Conservation (phyloP, 2,797 vertebrate genomes). For the Lindbergichthys nudifrons region DNA sequence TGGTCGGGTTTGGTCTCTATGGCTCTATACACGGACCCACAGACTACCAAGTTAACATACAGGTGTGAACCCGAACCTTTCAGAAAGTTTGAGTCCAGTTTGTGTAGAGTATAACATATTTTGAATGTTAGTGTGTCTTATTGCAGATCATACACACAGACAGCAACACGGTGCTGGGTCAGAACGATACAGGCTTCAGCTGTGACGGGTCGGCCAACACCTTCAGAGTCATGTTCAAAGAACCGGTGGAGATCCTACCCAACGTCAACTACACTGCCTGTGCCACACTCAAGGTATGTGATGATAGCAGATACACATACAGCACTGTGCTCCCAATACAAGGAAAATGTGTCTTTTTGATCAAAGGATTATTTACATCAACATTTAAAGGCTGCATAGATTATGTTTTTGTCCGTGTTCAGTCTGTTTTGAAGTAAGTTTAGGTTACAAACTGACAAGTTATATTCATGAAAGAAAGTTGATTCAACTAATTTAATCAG, state of each 20-base stretch:
- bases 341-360: neutral
- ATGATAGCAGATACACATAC: neutral
- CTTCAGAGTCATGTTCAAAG: slow-evolving; percentile 99
- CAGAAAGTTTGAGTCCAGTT: neutral
- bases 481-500: too few species aligned
- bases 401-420: too few species aligned
- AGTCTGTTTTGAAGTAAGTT: too few species aligned
- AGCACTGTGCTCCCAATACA: neutral
- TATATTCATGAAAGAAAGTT: too few species aligned
- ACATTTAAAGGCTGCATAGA: too few species aligned
- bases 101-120: neutral
- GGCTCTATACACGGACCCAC: slow-evolving; percentile 98
- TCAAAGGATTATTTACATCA: neutral
- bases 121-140: neutral
- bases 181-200: slow-evolving; percentile 97
- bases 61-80: slow-evolving; percentile 81
- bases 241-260: slow-evolving; percentile 95
- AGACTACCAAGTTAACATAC: slow-evolving; percentile 99
- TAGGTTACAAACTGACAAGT: too few species aligned
- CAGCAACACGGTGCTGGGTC: slow-evolving; percentile 95
- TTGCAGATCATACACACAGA: slow-evolving; percentile 96
- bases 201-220: slow-evolving; percentile 96
- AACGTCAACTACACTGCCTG: slow-evolving; percentile 97
- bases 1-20: slow-evolving; percentile 97
- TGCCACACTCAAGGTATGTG: slow-evolving; percentile 91